These are phyloP conservation scores for Microtus oregoni DNA, from an alignment of 2,113 vertebrate species.

Conservation along the genomic window DNA sequence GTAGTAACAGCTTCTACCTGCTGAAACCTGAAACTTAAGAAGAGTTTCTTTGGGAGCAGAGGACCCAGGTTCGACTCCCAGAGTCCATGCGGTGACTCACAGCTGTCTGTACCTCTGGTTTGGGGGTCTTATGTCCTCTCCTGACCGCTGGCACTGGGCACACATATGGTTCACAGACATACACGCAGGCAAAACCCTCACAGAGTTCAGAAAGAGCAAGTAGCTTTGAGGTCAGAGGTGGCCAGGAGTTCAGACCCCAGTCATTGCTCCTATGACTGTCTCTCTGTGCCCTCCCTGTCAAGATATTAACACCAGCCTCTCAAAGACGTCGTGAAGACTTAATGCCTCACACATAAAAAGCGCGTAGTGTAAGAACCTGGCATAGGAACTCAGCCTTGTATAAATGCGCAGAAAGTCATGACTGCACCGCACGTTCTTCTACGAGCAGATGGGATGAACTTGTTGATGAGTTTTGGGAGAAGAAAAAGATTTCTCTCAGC, in stretches of 20 bases:
- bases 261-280: neutral
- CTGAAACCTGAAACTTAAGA: neutral
- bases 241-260: neutral
- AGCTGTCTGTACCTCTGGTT: neutral
- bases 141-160: neutral
- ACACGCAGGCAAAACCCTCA: no score
- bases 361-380: neutral
- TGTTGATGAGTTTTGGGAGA: neutral
- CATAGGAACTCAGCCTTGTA: neutral
- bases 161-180: neutral
- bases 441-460: neutral
- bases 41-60: neutral
- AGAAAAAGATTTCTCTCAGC: constrained; percentile 4
- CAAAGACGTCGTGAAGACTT: neutral
- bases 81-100: no score
- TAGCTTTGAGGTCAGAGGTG: neutral
- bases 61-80: neutral
- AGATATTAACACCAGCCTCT: neutral
- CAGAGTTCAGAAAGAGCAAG: neutral
- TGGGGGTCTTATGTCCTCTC: neutral
- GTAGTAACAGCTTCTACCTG: neutral
- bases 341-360: neutral
- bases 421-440: neutral
- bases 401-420: neutral
- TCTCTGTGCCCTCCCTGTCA: neutral